These are phyloP conservation scores for Tetrapedia diversipes DNA, from an alignment of 2,888 invertebrate species.

Conservation along the genomic window DNA sequence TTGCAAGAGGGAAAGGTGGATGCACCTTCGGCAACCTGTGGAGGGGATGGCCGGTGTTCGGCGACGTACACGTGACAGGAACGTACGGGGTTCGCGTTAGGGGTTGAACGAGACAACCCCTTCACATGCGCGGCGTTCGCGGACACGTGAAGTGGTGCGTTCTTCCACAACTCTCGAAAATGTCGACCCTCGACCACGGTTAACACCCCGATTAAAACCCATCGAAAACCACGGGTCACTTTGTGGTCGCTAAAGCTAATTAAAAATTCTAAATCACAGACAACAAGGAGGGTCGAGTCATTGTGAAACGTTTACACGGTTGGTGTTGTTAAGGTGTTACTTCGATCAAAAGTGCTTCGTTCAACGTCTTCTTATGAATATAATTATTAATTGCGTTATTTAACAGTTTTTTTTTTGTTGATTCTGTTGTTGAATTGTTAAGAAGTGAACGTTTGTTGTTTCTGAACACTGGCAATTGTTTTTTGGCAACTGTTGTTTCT, in stretches of 20 bases:
- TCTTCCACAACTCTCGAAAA: constrained; percentile 61
- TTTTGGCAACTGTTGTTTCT: too few species aligned
- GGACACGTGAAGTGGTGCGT: constrained; percentile 72
- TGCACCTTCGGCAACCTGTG: constrained; percentile 52
- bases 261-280: too few species aligned
- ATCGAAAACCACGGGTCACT: not conserved
- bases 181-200: constrained; percentile 65
- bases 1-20: constrained; percentile 41
- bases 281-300: not conserved
- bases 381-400: not conserved
- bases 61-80: constrained; percentile 78
- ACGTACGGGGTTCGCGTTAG: constrained; percentile 66
- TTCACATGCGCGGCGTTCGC: constrained; percentile 78
- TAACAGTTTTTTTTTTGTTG: too few species aligned
- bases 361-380: constrained; percentile 13
- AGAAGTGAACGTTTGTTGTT: not conserved
- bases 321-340: constrained; percentile 8
- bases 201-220: constrained; percentile 39
- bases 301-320: not conserved
- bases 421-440: not conserved
- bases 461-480: too few species aligned
- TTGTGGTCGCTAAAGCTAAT: not conserved
- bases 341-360: constrained; percentile 17
- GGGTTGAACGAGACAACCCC: constrained; percentile 70
- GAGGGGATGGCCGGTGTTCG: constrained; percentile 62